Evolutionary conservation across 2,888 invertebrate species (phyloP).

Genomic region (Agonum fuliginosum): DNA sequence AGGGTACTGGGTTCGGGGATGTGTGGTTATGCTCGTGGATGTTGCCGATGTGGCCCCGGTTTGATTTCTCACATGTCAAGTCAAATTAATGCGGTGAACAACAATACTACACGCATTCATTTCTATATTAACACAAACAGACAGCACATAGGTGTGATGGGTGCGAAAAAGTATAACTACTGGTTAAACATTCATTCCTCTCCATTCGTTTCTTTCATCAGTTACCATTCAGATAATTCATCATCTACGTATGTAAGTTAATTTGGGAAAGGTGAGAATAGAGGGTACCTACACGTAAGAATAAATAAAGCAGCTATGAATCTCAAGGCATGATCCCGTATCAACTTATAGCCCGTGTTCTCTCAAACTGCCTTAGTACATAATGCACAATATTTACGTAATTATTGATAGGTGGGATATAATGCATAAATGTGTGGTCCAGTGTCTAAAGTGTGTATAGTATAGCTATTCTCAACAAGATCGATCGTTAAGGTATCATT

Average conservation of each 20-base stretch:
- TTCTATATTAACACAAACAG: constrained; percentile 30
- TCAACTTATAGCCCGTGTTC: constrained; percentile 47
- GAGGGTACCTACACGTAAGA: constrained; percentile 17
- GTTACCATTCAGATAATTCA: background rate
- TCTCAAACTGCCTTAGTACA: constrained; percentile 28
- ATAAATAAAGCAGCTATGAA: constrained; percentile 48
- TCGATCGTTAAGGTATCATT: background rate
- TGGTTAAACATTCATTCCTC: background rate
- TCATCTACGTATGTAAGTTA: constrained; percentile 32
- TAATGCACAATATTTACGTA: constrained; percentile 33
- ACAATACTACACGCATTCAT: constrained; percentile 33
- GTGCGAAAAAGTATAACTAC: constrained; percentile 30
- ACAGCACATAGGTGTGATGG: constrained; percentile 25
- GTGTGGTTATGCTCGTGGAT: constrained; percentile 32
- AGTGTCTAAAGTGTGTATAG: background rate
- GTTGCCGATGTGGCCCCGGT: constrained; percentile 35
- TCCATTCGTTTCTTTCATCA: constrained; percentile 1
- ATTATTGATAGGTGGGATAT: constrained; percentile 28
- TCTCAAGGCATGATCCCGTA: constrained; percentile 46
- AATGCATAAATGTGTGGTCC: constrained; percentile 29
- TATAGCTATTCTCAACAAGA: background rate
- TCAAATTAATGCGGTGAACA: constrained; percentile 43
- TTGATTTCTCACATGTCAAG: constrained; percentile 45
- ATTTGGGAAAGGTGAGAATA: background rate
- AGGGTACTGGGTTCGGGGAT: constrained; percentile 5